phyloP scores from a whole-genome alignment of 2,888 invertebrate genomes.

The Chouioia cunea region DNA sequence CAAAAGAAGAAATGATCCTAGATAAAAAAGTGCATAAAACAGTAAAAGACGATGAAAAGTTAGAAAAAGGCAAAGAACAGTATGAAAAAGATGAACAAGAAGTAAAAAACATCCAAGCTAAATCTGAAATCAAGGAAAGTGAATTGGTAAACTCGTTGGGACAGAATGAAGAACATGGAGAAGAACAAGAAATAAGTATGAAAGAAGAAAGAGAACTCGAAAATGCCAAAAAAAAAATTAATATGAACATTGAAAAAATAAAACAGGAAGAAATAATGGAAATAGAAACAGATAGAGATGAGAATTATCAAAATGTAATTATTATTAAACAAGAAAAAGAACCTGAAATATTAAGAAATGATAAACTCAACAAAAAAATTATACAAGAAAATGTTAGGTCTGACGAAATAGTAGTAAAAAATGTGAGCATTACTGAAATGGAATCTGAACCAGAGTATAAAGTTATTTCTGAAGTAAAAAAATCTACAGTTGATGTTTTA shows the following conservation, averaged over 20 bases:
- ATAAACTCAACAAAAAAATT: too few species aligned
- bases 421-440: too few species aligned
- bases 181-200: too few species aligned
- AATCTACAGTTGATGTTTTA: too few species aligned
- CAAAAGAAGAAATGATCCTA: conserved; percentile 45
- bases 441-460: too few species aligned
- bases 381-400: too few species aligned
- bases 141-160: conserved; percentile 30
- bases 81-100: conserved; percentile 47
- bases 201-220: conserved; percentile 52
- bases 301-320: not conserved
- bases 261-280: not conserved
- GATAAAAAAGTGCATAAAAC: conserved; percentile 29
- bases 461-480: too few species aligned
- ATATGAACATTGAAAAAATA: conserved; percentile 51
- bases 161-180: too few species aligned
- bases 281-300: conserved; percentile 24
- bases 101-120: conserved; percentile 50
- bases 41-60: conserved; percentile 51
- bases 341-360: not conserved
- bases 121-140: conserved; percentile 61
- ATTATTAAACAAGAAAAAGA: not conserved
- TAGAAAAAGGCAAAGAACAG: conserved; percentile 49
- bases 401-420: too few species aligned
- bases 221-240: conserved; percentile 38